Evolutionary conservation across 2,888 invertebrate genomes (phyloP), one percentile per base, ranked within the genome.

Genomic region (Resseliella maxima): DNA sequence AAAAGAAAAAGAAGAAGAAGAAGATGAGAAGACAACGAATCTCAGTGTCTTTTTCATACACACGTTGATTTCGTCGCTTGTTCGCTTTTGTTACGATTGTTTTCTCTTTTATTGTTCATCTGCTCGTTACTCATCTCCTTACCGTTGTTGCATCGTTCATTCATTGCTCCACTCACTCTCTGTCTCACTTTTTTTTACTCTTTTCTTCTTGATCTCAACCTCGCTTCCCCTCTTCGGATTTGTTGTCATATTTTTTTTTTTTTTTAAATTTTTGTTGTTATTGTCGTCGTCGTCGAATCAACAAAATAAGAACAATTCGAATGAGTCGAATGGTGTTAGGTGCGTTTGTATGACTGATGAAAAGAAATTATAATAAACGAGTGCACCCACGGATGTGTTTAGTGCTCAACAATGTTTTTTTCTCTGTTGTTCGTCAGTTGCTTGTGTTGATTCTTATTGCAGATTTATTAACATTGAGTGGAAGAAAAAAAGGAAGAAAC

Each of bases 311-410:
- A 72, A 72, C 72, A 72, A 72, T 72, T 31, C 72, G 15, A 72
- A 27, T 72, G 59, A 3, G n/a, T n/a, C 21, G 21, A 50, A 10
- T 59, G 59, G 72, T 72, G 72, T 72, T 72, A 72, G 72, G 72
- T 72, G 72, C 72, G 72, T 72, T 72, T 72, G 72, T 72, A 72
- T 72, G 72, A 72, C 31, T 72, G 72, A 72, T 72, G 72, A 72
- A 72, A 72, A 72, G 72, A 72, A 72, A 72, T 72, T 72, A 72
- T 72, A 72, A 72, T 72, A 72, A 72, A 72, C 72, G 72, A 72
- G 72, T 72, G 72, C 72, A 72, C 72, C 72, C 72, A 72, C 72
- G 72, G 72, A 72, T 72, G 5, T 31, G 72, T 72, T 72, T 72
- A n/a, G 72, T 72, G 72, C n/a, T 72, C 72, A 72, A 72, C 31